Conservation (phyloP, 2,113 vertebrate genomes). For the Dromiciops gliroides region DNA sequence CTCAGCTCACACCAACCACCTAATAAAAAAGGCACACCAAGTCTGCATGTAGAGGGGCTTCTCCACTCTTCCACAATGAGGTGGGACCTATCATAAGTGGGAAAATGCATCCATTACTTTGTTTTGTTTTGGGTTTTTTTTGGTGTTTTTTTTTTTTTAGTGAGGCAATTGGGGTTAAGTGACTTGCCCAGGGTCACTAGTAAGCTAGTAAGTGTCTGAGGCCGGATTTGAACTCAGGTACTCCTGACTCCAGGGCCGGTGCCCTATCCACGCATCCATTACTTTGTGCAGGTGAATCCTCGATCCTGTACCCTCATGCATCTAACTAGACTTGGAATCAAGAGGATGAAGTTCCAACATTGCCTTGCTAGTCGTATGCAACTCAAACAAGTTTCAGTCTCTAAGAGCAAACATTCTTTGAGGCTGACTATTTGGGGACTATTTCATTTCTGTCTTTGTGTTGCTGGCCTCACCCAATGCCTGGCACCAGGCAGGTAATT, state of each 20-base stretch:
- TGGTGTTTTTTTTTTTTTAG: too few species aligned
- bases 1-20: constrained; percentile 46
- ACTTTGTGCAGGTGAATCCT: constrained; percentile 5
- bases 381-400: background rate
- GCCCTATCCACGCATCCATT: too few species aligned
- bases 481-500: background rate
- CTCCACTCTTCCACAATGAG: background rate
- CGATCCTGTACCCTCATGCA: background rate
- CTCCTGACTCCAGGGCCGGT: too few species aligned
- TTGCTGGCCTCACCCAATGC: background rate
- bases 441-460: too few species aligned
- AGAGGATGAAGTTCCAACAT: background rate
- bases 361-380: background rate
- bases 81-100: constrained; percentile 54
- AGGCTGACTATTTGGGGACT: background rate
- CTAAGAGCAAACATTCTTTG: background rate
- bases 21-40: constrained; percentile 49
- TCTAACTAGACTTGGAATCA: background rate
- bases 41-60: background rate
- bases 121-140: too few species aligned
- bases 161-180: too few species aligned
- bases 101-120: background rate
- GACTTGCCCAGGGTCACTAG: too few species aligned
- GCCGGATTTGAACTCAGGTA: too few species aligned
- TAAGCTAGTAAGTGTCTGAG: too few species aligned